Evolutionary conservation across 1,140 invertebrate species (phyloP), one percentile per base, ranked within the genome.

Genomic region (Thaumetopoea pityocampa): DNA sequence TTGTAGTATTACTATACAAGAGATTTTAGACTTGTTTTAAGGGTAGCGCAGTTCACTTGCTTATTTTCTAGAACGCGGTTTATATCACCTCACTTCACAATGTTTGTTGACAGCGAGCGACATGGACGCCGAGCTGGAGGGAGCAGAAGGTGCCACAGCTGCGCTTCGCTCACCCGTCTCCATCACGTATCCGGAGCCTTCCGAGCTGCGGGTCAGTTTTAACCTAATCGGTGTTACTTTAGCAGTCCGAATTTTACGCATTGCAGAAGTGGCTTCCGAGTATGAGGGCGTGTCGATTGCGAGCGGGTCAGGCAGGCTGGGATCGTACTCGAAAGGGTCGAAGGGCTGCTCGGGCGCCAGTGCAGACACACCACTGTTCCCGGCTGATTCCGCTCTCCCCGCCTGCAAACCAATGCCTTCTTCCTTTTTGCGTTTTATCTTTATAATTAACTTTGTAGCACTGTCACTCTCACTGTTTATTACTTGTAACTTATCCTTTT

Each of bases 31-130:
- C 12, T 46, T 24, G 35, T 38, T 28, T 18, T 38, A 38, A 18
- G n/a, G 12, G 22, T 32, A 41, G 23, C 55, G 55, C 28, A 55
- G 30, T 52, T 43, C 48, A 40, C 40, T 36, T 60, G 56, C 48
- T 44, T 51, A 24, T 46, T 40, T 32, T 35, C 24, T 57, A 44
- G 30, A 37, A 42, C 58, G 59, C 43, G 60, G 52, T 62, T 67
- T 76, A 88, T 92, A 93, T 94, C 92, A 94, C 90, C 92, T 94
- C 89, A 93, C 92, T 88, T 93, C 91, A 87, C 92, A 93, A 86
- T 92, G 91, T 88, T 93, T 92, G 70, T 90, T 91, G 60, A 23
- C 23, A n/a, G n/a, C 3, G 26, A 14, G 26, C 5, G 26, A 28
- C n/a, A 14, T 28, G 10, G 26, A 11, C 11, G 26, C 4, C 1